These are phyloP conservation scores for Trachelus troglodyta DNA, from an alignment of 2,888 invertebrate genomes.

Conservation along the genomic window DNA sequence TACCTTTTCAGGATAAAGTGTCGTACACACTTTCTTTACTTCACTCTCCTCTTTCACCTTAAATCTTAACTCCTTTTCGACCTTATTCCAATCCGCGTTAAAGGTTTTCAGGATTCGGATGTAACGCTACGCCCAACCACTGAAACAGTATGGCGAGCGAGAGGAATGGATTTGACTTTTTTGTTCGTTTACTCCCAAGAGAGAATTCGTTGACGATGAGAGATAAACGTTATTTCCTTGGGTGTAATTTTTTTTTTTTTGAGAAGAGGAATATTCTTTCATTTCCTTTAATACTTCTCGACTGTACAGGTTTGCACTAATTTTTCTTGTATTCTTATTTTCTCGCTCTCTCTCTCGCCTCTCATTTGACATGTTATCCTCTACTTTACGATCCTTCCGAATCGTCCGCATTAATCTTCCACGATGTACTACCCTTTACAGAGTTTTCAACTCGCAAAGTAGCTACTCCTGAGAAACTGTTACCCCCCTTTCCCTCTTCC, in stretches of 20 bases:
- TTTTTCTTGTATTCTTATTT: background rate
- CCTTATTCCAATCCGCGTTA: background rate
- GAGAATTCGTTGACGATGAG: background rate
- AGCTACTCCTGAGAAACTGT: background rate
- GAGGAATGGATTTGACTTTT: background rate
- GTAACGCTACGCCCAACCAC: background rate
- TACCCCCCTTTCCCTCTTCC: background rate
- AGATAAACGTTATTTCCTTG: background rate
- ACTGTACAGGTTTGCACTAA: background rate
- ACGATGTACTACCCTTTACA: background rate
- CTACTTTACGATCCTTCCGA: background rate
- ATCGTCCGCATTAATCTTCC: conserved; percentile 8
- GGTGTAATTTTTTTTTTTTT: background rate
- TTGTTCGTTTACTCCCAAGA: background rate
- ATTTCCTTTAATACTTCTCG: background rate
- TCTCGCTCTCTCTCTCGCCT: background rate
- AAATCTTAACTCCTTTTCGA: background rate
- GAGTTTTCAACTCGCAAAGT: conserved; percentile 3
- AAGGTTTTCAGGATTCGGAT: background rate
- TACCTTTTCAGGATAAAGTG: background rate
- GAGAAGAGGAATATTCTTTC: background rate
- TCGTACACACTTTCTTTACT: background rate
- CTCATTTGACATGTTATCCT: background rate
- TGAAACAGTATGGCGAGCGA: background rate
- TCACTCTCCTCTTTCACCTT: background rate